Base-by-base conservation (phyloP, 2,888 invertebrate genomes). In the Baronia brevicornis region DNA sequence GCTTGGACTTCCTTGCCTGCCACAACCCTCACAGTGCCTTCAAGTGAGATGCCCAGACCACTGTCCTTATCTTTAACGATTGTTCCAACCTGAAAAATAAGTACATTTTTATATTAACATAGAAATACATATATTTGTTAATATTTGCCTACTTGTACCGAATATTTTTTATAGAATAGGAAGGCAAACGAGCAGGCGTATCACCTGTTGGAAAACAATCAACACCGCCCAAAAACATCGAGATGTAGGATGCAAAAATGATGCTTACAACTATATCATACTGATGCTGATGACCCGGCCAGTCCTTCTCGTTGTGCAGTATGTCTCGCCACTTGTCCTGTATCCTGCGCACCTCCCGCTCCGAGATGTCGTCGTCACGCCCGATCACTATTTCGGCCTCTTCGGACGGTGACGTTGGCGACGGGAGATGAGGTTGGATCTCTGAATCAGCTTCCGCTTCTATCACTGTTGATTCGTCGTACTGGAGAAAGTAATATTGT, bases 1-100 rank as follows among this genome's bases (percentile, higher is more conserved):
- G 97, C 96, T 36, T 95, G 88, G 5, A 96, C 91, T 51, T 91
- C 90, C 0, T 95, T 95, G 47, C 94, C 93, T 39, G 91, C 94
- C 6, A 80, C 80, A 9, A 97, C 95, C 40, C 97, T 94, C 3
- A 96, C 96, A 0, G 97, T 97, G 5, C 97, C 96, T 65, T 96
- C 96, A 31, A 96, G 77, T 22, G 95, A 96, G 44, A 97, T 95
- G 0, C 97, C 96, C 14, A 97, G 84, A 2, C 96, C 96, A 27
- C 91, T 92, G 55, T 92, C 91, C 24, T 87, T 87, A 46, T 92
- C 93, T 67, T 95, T 96, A 49, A 90, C 89, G 72, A 96, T 82
- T 58, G 93, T 92, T 5, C 95, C 94, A 30, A 95, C 92, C 94
- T 95, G 62, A n/a, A n/a, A n/a, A n/a, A n/a, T n/a, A n/a, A n/a